These are phyloP conservation scores for Rhinoraja longicauda DNA, from an alignment of 2,797 vertebrate species.

Conservation along the genomic window DNA sequence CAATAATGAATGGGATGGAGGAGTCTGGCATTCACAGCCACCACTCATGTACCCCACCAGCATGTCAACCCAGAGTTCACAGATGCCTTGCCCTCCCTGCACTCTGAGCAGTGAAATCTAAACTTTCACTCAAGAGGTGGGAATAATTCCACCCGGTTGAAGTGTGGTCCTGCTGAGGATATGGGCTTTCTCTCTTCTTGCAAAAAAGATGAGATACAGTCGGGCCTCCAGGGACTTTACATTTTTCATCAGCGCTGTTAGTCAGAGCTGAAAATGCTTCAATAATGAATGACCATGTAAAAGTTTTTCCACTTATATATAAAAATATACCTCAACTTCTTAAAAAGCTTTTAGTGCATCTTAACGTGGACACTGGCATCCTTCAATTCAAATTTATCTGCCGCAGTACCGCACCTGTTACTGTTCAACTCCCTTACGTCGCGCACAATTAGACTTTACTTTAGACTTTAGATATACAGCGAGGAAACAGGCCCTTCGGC, in stretches of 20 bases:
- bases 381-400: not conserved
- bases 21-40: not conserved
- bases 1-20: not conserved
- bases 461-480: no score
- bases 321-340: not conserved
- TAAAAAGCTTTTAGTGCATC: constrained; percentile 16
- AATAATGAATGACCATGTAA: constrained; percentile 33
- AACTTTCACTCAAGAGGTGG: not conserved
- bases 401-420: not conserved
- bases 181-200: not conserved
- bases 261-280: constrained; percentile 26
- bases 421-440: not conserved
- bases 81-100: not conserved
- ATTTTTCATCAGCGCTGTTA: constrained; percentile 31
- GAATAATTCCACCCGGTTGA: not conserved
- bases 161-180: not conserved
- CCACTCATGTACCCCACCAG: not conserved
- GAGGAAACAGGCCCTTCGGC: no score
- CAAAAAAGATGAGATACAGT: not conserved
- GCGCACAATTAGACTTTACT: no score
- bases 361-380: not conserved
- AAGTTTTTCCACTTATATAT: not conserved
- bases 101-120: not conserved
- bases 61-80: not conserved
- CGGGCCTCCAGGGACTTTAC: no score